These are phyloP conservation scores for Ianthella basta DNA, from an alignment of 37 sponge, comb jelly and placozoan species.

Conservation along the genomic window DNA sequence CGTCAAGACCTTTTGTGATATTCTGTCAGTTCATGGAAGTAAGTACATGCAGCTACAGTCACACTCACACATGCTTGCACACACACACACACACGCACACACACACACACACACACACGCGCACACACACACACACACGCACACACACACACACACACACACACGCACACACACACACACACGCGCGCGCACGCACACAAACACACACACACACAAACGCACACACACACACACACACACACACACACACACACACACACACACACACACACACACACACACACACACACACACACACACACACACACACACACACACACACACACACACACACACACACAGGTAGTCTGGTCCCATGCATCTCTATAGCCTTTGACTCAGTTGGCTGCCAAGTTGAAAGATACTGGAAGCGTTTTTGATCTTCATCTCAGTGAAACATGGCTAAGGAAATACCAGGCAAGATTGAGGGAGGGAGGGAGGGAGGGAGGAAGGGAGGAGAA, in stretches of 20 bases:
- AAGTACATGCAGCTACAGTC: not conserved
- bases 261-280: no score
- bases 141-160: not conserved
- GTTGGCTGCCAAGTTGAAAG: constrained; percentile 57
- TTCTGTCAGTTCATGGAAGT: constrained; percentile 76
- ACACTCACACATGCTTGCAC: not conserved
- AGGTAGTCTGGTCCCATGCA: no score
- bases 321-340: no score
- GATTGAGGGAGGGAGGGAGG: not conserved
- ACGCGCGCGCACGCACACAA: no score
- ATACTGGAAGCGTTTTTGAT: constrained; percentile 48
- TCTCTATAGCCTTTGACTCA: constrained; percentile 60
- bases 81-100: not conserved
- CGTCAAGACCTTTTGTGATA: constrained; percentile 79
- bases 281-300: no score
- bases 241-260: not conserved
- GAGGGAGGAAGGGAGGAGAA: not conserved
- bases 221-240: no score
- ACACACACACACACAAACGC: not conserved
- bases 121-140: no score
- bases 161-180: no score
- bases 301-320: not conserved
- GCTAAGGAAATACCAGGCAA: constrained; percentile 82
- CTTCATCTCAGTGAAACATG: constrained; percentile 79
- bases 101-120: no score